These are phyloP conservation scores for Procavia capensis DNA, from an alignment of 2,113 vertebrate species.

Conservation along the genomic window DNA sequence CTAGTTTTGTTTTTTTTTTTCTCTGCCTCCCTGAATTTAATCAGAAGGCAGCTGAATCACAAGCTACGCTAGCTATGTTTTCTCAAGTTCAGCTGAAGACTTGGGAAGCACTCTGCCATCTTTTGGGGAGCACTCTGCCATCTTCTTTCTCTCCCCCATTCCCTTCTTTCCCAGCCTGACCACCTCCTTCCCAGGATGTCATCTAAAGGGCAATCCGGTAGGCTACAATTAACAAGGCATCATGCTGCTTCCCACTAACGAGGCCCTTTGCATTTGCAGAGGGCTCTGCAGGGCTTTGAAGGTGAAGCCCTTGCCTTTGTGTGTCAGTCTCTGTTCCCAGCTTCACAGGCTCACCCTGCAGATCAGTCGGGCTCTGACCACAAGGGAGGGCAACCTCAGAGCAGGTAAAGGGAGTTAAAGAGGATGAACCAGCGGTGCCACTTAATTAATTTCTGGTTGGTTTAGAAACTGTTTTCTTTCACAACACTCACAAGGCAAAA, in stretches of 20 bases:
- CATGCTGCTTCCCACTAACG: not conserved
- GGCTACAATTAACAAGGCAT: not conserved
- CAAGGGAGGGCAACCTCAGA: not conserved
- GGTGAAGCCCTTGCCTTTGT: not conserved
- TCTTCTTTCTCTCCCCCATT: too few relatives aligned
- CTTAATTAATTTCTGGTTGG: conserved; percentile 47
- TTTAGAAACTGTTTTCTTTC: not conserved
- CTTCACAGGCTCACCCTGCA: not conserved
- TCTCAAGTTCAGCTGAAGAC: not conserved
- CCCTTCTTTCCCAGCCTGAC: not conserved
- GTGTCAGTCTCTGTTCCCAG: not conserved
- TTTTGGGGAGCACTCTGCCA: too few relatives aligned
- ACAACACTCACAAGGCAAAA: not conserved
- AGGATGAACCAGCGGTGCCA: not conserved
- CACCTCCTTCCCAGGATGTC: not conserved
- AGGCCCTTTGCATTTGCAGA: not conserved
- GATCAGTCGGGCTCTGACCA: not conserved
- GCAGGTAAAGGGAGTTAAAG: not conserved
- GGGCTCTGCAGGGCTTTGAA: not conserved
- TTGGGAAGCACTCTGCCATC: too few relatives aligned
- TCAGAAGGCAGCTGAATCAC: not conserved
- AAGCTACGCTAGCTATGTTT: not conserved
- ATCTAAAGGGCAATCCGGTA: not conserved
- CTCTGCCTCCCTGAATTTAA: not conserved
- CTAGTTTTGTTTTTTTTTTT: not conserved